Base-by-base conservation (phyloP, 1,140 invertebrate species). In the Lasioglossum albipes region DNA sequence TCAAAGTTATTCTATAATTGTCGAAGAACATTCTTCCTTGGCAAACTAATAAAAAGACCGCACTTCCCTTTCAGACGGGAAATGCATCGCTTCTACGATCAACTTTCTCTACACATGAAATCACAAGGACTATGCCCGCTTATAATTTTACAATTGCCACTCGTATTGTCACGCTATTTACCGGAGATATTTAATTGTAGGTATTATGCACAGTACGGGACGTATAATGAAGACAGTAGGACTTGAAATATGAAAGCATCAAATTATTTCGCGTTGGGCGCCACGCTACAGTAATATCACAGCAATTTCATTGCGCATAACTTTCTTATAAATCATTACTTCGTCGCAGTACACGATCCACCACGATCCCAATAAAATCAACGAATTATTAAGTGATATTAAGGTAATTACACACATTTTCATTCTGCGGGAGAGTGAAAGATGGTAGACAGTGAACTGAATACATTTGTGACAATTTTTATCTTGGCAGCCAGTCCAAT, bases 11-110 rank as follows among this genome's bases (percentile, higher is more conserved):
- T 59, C 57, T 59, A n/a, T 20, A 59, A 59, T n/a, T 59, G 18
- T 59, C 57, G 0, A n/a, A 57, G 6, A n/a, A 59, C 1, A 42
- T 64, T 36, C 20, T 10, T 18, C 10, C 45, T 64, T 42, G 4
- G 16, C 6, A 54, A 36, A 22, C 18, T 54, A 57, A 57, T 31
- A 45, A 77, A 45, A 45, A 18, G 54, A 36, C 27, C 57, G 9
- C 3, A 13, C 18, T 36, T 64, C 61, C 61, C 59, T 27, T 18
- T 45, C 62, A 22, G 13, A 36, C 41, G 27, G 13, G 27, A 31
- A 27, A 74, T 62, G 61, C 64, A 74, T 74, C 72, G 62, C 31
- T 27, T 74, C 49, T 49, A 64, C 42, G 59, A 74, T 74, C 72
- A 74, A 64, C 72, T 74, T 74, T 74, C 72, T 42, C 59, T 20